These are phyloP conservation scores for Vidua macroura DNA, from an alignment of 2,113 vertebrate genomes.

Conservation along the genomic window DNA sequence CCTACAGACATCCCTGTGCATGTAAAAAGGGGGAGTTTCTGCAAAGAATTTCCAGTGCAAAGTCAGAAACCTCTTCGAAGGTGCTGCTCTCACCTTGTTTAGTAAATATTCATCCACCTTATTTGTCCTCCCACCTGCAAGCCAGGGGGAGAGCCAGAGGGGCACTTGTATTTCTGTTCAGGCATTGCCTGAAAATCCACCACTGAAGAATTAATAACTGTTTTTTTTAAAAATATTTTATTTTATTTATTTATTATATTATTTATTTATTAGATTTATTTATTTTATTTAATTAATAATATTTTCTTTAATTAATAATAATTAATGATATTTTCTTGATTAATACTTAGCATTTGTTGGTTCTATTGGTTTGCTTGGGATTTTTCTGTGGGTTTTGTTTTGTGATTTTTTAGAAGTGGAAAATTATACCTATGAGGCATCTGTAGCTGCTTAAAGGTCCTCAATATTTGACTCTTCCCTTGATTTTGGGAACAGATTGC, in stretches of 20 bases:
- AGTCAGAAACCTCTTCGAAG: not conserved
- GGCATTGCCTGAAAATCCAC: not conserved
- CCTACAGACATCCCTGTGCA: rapidly evolving
- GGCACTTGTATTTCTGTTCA: not conserved
- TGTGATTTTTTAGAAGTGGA: not conserved
- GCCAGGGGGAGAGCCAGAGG: not conserved
- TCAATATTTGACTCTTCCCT: not conserved
- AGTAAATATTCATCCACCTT: not conserved
- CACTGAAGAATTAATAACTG: not conserved
- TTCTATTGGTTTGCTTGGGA: not conserved
- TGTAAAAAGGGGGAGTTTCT: rapidly evolving
- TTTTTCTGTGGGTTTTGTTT: not conserved
- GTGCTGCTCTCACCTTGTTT: not conserved
- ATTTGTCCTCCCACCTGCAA: not conserved
- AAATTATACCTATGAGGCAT: not conserved
- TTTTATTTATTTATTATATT: no score
- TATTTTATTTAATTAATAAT: no score
- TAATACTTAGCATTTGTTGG: not conserved
- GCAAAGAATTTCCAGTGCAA: not conserved
- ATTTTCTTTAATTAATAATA: no score
- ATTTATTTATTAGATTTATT: no score
- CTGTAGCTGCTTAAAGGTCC: not conserved
- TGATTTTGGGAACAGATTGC: not conserved
- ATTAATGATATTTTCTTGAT: not conserved
- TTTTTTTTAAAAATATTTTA: not conserved